These are phyloP conservation scores for Megalopta genalis DNA, from an alignment of 1,140 invertebrate species.

Conservation along the genomic window DNA sequence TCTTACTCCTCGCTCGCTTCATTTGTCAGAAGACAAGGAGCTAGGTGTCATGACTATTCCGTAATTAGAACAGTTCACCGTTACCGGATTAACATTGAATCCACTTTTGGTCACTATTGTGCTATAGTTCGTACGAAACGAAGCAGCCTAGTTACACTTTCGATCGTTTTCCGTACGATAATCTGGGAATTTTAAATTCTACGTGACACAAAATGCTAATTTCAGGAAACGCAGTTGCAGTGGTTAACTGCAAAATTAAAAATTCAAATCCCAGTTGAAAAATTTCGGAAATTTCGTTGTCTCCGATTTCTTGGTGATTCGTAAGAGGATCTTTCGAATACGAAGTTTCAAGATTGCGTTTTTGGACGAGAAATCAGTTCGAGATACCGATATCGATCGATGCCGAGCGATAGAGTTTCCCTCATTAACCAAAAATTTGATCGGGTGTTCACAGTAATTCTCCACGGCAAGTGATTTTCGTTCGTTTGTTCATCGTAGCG, in stretches of 20 bases:
- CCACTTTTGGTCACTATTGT: too few species aligned
- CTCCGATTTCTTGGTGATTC: neutral
- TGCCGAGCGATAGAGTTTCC: conserved; percentile 24
- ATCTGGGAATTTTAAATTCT: neutral
- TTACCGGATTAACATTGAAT: too few species aligned
- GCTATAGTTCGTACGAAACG: too few species aligned
- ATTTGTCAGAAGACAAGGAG: too few species aligned
- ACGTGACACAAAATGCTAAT: neutral
- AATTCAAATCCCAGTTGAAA: too few species aligned
- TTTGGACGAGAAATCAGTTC: neutral
- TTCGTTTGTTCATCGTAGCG: conserved; percentile 47
- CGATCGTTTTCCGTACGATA: neutral
- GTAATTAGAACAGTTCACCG: too few species aligned
- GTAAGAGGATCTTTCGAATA: too few species aligned
- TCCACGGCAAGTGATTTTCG: conserved; percentile 22
- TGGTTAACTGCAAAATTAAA: neutral
- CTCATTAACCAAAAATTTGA: conserved; percentile 18
- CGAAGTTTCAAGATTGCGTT: neutral
- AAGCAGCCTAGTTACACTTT: neutral
- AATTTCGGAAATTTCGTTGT: neutral
- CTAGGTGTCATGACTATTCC: too few species aligned
- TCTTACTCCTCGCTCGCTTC: too few species aligned
- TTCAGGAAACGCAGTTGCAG: neutral
- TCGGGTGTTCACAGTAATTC: conserved; percentile 19
- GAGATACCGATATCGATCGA: conserved; percentile 72